Evolutionary conservation across 2,888 invertebrate species (phyloP).

Genomic region (Bruchidius siliquastri): DNA sequence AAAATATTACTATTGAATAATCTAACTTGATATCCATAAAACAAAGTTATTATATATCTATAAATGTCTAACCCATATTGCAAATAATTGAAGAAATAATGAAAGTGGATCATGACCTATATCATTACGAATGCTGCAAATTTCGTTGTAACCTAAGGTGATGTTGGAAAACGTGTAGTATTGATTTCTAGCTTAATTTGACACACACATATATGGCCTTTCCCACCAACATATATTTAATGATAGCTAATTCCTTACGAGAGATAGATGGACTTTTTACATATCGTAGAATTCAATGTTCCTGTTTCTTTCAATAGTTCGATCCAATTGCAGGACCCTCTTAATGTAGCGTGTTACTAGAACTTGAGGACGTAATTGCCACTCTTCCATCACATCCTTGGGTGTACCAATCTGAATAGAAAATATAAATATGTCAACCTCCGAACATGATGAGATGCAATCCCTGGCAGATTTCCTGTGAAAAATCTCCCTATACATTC

Average conservation of each 20-base stretch:
- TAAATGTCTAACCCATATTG: too few species aligned
- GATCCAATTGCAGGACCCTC: slow-evolving; percentile 73
- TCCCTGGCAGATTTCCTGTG: neutral
- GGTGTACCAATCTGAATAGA: slow-evolving; percentile 69
- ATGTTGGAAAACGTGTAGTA: neutral
- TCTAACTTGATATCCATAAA: too few species aligned
- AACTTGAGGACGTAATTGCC: slow-evolving; percentile 85
- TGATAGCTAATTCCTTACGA: neutral
- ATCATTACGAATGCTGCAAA: too few species aligned
- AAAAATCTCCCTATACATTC: neutral
- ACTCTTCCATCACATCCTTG: slow-evolving; percentile 84
- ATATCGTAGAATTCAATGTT: neutral
- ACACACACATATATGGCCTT: neutral
- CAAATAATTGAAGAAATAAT: too few species aligned
- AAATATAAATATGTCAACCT: neutral
- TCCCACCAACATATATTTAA: neutral
- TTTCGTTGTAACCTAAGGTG: too few species aligned
- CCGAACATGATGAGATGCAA: neutral
- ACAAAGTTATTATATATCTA: too few species aligned
- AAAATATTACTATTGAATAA: too few species aligned
- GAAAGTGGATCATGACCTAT: too few species aligned
- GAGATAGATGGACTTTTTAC: neutral
- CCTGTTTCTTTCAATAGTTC: slow-evolving; percentile 38
- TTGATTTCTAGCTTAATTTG: neutral
- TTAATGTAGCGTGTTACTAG: slow-evolving; percentile 80